A percentile compares a stretch with the other conserved stretches of the same genome.
These are phyloP conservation scores for Connochaetes taurinus DNA, from an alignment of 2,113 vertebrate species.

Conservation along the genomic window DNA sequence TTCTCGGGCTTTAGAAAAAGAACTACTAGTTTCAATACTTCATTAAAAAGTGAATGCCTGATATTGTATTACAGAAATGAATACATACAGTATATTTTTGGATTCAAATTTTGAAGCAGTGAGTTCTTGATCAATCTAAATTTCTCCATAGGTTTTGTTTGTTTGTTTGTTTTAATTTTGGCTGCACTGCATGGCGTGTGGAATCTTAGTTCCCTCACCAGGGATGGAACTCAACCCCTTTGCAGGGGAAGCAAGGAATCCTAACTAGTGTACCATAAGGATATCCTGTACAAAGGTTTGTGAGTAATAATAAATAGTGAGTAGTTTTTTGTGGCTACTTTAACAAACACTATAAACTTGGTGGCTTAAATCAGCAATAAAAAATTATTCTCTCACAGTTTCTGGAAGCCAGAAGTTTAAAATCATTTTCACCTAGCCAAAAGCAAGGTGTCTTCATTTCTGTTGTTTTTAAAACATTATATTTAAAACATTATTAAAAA, in stretches of 20 bases:
- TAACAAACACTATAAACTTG: not conserved
- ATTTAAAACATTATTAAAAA: not conserved
- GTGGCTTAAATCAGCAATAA: not conserved
- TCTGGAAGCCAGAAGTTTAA: not conserved
- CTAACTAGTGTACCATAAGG: not conserved
- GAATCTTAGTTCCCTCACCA: not conserved
- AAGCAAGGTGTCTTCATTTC: not conserved
- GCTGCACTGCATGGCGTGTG: not conserved
- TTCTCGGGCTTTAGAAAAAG: not conserved
- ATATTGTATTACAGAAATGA: not conserved
- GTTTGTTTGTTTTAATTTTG: not conserved
- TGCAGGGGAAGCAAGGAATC: not conserved
- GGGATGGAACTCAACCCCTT: not conserved
- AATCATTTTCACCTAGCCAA: not conserved
- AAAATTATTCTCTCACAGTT: not conserved
- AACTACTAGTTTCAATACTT: not conserved
- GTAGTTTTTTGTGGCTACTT: not conserved
- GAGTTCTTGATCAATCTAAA: not conserved
- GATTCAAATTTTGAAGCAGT: not conserved
- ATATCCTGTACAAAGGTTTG: not conserved
- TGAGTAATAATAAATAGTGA: not conserved
- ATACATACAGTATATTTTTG: not conserved
- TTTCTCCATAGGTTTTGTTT: not conserved
- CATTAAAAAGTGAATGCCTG: not conserved
- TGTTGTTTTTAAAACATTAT: not conserved